Percentiles rank a stretch among this genome's conserved stretches.
phyloP scores from a whole-genome alignment of 2,113 vertebrate species.

The Acanthochromis polyacanthus region DNA sequence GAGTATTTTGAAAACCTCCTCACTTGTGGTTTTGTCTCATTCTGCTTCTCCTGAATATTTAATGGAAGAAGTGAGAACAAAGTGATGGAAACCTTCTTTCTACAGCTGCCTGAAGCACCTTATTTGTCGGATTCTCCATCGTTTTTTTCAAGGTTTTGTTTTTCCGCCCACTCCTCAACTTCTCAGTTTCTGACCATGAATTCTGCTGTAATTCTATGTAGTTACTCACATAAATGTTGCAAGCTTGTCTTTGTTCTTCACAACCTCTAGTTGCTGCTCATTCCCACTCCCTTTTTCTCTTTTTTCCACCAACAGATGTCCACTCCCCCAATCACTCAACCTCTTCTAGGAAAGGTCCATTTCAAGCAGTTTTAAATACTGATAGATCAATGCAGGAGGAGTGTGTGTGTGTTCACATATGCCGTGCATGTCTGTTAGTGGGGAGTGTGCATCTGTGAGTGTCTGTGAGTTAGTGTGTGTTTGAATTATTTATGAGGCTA shows the following conservation, averaged over 20 bases:
- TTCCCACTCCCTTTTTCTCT: not conserved
- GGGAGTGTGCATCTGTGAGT: constrained; percentile 36
- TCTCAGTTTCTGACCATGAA: constrained; percentile 19
- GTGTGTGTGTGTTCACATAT: constrained; percentile 4
- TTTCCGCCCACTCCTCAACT: constrained; percentile 37
- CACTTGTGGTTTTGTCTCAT: constrained; percentile 44
- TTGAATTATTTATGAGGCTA: constrained; percentile 77
- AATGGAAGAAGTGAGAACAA: constrained; percentile 48
- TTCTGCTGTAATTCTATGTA: constrained; percentile 18
- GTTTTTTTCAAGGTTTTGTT: constrained; percentile 24
- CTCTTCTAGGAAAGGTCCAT: constrained; percentile 47
- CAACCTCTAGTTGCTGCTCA: constrained; percentile 2
- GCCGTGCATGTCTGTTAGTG: constrained; percentile 42
- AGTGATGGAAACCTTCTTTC: constrained; percentile 33
- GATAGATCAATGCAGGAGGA: constrained; percentile 51
- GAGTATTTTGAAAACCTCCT: constrained; percentile 24
- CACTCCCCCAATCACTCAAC: constrained; percentile 26
- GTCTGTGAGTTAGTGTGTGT: constrained; percentile 48
- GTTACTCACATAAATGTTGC: constrained; percentile 12
- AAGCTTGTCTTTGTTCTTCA: not conserved
- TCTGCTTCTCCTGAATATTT: constrained; percentile 51
- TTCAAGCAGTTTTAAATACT: constrained; percentile 55
- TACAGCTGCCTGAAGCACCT: constrained; percentile 35
- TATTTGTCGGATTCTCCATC: constrained; percentile 29
- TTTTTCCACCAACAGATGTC: not conserved